Evolutionary conservation across 2,113 vertebrate species (phyloP).

Genomic region (Gorsachius goisagi): DNA sequence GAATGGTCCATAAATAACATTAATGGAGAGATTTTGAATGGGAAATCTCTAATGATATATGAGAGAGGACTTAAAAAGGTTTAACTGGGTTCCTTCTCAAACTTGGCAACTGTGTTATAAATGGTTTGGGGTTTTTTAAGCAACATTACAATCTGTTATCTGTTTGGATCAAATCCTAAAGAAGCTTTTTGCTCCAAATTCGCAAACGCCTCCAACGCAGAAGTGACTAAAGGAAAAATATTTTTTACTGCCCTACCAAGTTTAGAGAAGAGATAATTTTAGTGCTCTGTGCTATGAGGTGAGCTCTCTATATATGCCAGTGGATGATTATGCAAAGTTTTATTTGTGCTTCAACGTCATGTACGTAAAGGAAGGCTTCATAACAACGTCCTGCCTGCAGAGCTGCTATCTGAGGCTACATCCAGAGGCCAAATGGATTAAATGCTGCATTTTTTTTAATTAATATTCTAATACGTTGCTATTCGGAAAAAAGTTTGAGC

Average conservation of each 20-base stretch:
- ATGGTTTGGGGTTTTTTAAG: not conserved
- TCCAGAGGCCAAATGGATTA: not conserved
- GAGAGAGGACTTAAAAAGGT: conserved; percentile 28
- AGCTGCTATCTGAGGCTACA: not conserved
- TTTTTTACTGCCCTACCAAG: not conserved
- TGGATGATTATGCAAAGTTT: not conserved
- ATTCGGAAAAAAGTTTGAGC: accelerated
- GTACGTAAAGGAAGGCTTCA: not conserved
- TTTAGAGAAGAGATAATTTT: not conserved
- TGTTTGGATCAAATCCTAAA: conserved; percentile 40
- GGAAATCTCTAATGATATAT: conserved; percentile 63
- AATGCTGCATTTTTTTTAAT: not conserved
- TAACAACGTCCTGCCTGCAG: not conserved
- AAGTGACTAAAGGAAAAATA: not conserved
- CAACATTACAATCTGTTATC: conserved; percentile 28
- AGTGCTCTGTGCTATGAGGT: not conserved
- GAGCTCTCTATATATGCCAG: not conserved
- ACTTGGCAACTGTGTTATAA: conserved; percentile 29
- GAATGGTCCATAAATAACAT: conserved; percentile 66
- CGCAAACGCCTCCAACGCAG: not conserved
- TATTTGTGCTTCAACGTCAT: not conserved
- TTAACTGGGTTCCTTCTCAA: conserved; percentile 26
- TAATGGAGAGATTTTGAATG: conserved; percentile 62
- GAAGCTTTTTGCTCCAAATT: conserved; percentile 12
- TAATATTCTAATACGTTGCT: not conserved